Evolutionary conservation across 2,888 invertebrate species (phyloP).

Genomic region (Andrena marginata): DNA sequence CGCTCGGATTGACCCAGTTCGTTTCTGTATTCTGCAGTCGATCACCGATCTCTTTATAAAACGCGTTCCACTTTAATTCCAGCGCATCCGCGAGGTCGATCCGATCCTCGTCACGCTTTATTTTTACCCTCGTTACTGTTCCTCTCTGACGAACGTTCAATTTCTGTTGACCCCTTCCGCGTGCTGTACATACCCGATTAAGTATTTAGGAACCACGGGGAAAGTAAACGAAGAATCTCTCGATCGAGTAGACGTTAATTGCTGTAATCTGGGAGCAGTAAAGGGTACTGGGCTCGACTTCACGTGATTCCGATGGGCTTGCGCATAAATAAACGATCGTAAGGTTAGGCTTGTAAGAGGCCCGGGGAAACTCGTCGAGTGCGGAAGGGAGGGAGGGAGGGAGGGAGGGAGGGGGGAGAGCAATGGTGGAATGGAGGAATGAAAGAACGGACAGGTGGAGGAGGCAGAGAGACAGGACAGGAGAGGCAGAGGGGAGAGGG

Average conservation of each 20-base stretch:
- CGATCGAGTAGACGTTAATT: slow-evolving; percentile 1
- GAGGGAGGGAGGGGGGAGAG: slow-evolving; percentile 15
- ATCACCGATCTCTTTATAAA: slow-evolving; percentile 33
- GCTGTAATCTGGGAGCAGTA: not conserved
- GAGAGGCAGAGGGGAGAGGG: slow-evolving; percentile 67
- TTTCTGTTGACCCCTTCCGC: not conserved
- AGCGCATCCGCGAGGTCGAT: slow-evolving; percentile 8
- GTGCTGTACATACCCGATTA: not conserved
- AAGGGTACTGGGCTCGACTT: not conserved
- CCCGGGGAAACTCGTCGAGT: not conserved
- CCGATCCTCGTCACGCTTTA: slow-evolving; percentile 12
- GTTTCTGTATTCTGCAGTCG: not conserved
- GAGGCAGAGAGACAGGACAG: slow-evolving; percentile 39
- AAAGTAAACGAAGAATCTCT: slow-evolving; percentile 4
- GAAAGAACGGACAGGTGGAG: slow-evolving; percentile 59
- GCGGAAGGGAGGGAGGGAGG: not conserved
- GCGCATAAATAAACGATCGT: no score
- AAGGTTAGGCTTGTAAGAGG: not conserved
- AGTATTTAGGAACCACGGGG: slow-evolving; percentile 7
- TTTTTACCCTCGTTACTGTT: slow-evolving; percentile 15
- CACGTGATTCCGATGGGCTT: no score
- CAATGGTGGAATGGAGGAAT: slow-evolving; percentile 12
- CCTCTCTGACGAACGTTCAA: not conserved
- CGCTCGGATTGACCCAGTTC: slow-evolving; percentile 29
- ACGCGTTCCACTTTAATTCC: slow-evolving; percentile 55